Base-by-base conservation (phyloP, 2,797 vertebrate species). In the Brachyalestes nurse region DNA sequence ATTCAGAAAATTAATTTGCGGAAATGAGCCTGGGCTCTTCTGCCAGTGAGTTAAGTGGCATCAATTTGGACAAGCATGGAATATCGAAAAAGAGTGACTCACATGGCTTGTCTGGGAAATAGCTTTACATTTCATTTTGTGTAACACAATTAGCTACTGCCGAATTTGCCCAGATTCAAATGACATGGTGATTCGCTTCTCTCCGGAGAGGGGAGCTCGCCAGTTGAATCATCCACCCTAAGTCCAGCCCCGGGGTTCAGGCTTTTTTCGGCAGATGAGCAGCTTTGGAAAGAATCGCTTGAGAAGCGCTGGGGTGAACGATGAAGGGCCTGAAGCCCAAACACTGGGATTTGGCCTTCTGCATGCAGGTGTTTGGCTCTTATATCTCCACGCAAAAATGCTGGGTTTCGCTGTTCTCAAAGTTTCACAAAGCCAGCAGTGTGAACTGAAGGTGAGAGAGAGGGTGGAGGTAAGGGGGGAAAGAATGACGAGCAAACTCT, bases 1-100 rank as follows among this genome's bases (percentile, higher is more conserved):
- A 88, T 84, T 84, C 77, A 77, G 64, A 87, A 84, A 90, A 86
- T 87, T 80, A 90, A 91, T 89, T 86, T 70, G 81, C 55, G 73
- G 75, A 90, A 87, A 86, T 75, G 74, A 79, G 82, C 60, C 76
- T 83, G 82, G 80, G 82, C 82, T 88, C 53, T 71, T 82, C 81
- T 78, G 77, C 81, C 84, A 85, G 65, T 72, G 64, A 86, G 81
- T 84, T 81, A 83, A 86, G 78, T 74, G 80, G 71, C 72, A 84
- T 82, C 77, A 81, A 78, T 87, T 86, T 65, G 69, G 82, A 82
- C 71, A 82, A 78, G 77, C 78, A 83, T 80, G 75, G 78, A 69
- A 82, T 83, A 61, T 77, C 53, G 69, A 69, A 62, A 62, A 77
- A 65, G 84, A 85, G 62, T 79, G 73, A 83, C 71, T 86, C 77